Conservation (phyloP, 2,888 invertebrate species). For the Meloe dianella region DNA sequence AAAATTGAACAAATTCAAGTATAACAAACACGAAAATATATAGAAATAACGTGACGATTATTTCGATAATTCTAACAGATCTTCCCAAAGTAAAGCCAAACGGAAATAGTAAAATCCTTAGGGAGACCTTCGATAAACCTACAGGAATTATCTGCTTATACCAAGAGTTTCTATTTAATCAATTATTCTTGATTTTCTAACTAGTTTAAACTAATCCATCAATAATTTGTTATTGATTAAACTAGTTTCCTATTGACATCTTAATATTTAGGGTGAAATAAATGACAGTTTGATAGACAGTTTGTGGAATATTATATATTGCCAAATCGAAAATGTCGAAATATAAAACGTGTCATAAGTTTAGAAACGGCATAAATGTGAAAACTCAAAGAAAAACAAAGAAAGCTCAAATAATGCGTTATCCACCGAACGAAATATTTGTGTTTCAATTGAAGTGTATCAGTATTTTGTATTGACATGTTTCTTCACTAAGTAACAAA, state of each 20-base stretch:
- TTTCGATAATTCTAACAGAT: conserved; percentile 27
- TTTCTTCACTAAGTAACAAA: no score
- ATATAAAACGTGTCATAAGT: no score
- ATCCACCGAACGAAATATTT: no score
- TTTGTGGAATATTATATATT: no score
- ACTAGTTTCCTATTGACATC: conserved; percentile 23
- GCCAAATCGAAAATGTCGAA: no score
- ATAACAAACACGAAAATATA: conserved; percentile 16
- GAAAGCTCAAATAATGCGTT: no score
- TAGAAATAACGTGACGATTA: conserved; percentile 3
- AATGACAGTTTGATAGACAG: neutral
- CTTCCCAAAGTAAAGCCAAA: conserved; percentile 24
- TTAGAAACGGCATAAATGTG: no score
- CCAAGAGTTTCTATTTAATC: conserved; percentile 28
- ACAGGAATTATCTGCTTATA: conserved; percentile 35
- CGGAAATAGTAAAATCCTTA: conserved; percentile 20
- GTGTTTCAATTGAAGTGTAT: no score
- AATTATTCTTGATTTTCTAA: conserved; percentile 36
- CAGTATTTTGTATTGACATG: no score
- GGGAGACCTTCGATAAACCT: conserved; percentile 28
- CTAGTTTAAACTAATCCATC: conserved; percentile 35
- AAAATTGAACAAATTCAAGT: conserved; percentile 29
- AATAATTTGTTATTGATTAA: conserved; percentile 40
- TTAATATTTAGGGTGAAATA: neutral
- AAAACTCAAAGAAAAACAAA: no score